Evolutionary conservation across 2,113 vertebrate species (phyloP).

Genomic region (Labeo rohita): DNA sequence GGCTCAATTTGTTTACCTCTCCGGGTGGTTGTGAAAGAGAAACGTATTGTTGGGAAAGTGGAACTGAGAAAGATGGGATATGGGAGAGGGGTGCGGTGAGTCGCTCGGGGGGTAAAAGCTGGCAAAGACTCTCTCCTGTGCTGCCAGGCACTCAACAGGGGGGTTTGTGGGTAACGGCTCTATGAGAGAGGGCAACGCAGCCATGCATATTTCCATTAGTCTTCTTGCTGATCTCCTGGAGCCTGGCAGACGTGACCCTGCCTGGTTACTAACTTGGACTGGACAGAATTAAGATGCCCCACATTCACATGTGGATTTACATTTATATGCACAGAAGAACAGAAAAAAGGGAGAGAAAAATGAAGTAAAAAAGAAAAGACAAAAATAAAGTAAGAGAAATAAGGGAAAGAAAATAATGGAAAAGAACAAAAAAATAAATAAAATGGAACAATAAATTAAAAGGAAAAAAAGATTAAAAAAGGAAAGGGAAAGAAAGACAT

Average conservation of each 20-base stretch:
- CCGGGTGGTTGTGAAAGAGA: neutral
- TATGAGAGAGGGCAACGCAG: constrained; percentile 34
- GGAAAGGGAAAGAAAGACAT: neutral
- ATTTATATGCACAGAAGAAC: neutral
- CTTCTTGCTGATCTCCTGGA: constrained; percentile 61
- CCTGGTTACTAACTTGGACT: constrained; percentile 45
- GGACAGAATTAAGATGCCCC: neutral
- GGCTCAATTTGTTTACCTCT: constrained; percentile 12
- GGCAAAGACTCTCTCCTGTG: neutral
- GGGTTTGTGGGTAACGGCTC: constrained; percentile 56
- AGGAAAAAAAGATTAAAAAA: neutral
- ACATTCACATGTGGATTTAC: neutral
- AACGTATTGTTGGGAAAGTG: neutral
- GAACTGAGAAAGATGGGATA: constrained; percentile 10
- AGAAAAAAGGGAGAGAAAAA: neutral
- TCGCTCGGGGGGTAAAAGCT: constrained; percentile 2
- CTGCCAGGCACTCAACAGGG: constrained; percentile 34
- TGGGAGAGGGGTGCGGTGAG: neutral
- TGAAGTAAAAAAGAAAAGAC: neutral
- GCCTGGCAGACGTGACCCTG: constrained; percentile 59
- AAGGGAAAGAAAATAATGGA: too few relatives aligned
- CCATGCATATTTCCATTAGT: constrained; percentile 45
- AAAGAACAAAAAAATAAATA: neutral
- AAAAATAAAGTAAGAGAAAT: too few relatives aligned
- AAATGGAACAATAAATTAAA: neutral